Conservation (phyloP, 2,797 vertebrate species). For the Strix occidentalis region DNA sequence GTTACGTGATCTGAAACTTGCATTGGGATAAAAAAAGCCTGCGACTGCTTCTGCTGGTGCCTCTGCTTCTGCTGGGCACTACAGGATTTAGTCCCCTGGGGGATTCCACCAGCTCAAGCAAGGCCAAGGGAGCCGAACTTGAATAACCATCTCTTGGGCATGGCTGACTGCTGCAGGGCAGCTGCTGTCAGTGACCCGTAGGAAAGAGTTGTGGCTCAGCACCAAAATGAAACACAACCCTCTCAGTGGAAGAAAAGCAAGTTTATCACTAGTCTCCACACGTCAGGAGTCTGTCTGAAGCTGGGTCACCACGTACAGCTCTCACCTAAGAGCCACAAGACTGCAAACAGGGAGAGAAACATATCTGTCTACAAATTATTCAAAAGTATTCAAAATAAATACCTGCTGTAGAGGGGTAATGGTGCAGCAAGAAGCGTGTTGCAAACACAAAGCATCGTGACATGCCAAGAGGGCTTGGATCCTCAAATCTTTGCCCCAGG, state of each 20-base stretch:
- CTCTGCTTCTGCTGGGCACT: conserved; percentile 12
- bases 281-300: background rate
- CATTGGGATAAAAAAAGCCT: conserved; percentile 15
- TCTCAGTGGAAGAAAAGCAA: background rate
- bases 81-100: background rate
- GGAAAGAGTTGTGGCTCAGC: background rate
- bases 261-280: rapidly evolving
- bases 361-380: background rate
- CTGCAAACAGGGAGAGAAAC: background rate
- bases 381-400: background rate
- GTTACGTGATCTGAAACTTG: background rate
- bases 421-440: rapidly evolving
- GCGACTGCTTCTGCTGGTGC: conserved; percentile 5
- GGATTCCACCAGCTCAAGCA: background rate
- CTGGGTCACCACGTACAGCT: background rate
- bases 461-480: background rate
- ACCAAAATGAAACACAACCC: background rate
- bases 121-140: background rate
- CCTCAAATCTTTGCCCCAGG: background rate
- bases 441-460: rapidly evolving
- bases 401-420: background rate
- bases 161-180: background rate
- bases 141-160: background rate
- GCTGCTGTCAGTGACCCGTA: background rate
- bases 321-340: background rate